A percentile compares a stretch with the other conserved stretches of the same genome.
phyloP scores from a whole-genome alignment of 2,888 invertebrate genomes.

The Leptopilina drosophilae region DNA sequence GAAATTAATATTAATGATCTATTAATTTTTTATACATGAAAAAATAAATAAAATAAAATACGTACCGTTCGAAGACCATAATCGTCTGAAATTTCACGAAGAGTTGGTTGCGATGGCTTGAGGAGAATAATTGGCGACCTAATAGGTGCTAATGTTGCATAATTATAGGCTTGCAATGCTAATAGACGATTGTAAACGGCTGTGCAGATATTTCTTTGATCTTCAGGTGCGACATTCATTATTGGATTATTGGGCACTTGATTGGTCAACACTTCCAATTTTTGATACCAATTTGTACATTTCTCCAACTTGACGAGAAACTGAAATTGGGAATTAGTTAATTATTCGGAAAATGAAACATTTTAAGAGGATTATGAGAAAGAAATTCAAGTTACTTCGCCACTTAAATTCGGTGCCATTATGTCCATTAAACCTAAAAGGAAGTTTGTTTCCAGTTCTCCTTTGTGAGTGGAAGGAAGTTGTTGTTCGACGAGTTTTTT shows the following conservation, averaged over 20 bases:
- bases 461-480: constrained; percentile 76
- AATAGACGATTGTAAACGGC: constrained; percentile 80
- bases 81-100: constrained; percentile 81
- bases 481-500: constrained; percentile 79
- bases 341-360: neutral
- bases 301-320: constrained; percentile 76
- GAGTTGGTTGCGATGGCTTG: constrained; percentile 81
- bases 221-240: constrained; percentile 66
- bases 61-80: constrained; percentile 80
- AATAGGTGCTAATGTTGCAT: constrained; percentile 77
- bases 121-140: constrained; percentile 81
- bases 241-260: constrained; percentile 76
- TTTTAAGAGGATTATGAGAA: neutral
- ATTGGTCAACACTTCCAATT: constrained; percentile 78
- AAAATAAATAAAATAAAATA: constrained; percentile 1
- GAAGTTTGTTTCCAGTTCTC: constrained; percentile 80
- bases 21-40: no score
- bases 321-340: constrained; percentile 53
- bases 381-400: constrained; percentile 67
- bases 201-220: constrained; percentile 74
- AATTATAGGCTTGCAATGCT: constrained; percentile 78
- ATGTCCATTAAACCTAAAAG: constrained; percentile 80
- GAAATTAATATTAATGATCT: no score
- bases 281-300: constrained; percentile 80
- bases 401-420: constrained; percentile 76